phyloP scores from a whole-genome alignment of 1,140 invertebrate genomes.

The Aleiodes sp. region DNA sequence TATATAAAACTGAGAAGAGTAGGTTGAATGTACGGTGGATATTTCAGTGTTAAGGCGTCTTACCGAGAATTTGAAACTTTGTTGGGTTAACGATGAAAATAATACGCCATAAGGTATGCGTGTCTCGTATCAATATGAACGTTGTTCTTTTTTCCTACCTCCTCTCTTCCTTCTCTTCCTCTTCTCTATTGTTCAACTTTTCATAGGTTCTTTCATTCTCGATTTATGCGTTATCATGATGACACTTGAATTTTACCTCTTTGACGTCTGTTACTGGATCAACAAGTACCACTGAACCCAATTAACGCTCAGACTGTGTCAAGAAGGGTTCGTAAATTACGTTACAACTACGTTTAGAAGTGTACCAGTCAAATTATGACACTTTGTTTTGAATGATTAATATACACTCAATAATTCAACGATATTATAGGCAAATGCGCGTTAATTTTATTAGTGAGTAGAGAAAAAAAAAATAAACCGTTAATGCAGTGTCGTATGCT shows the following conservation, averaged over 20 bases:
- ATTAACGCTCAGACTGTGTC: background rate
- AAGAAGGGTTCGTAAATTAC: no score
- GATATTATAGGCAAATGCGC: background rate
- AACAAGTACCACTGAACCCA: conserved; percentile 18
- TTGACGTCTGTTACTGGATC: background rate
- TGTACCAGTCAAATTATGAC: no score
- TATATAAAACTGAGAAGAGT: background rate
- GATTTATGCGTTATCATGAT: conserved; percentile 1
- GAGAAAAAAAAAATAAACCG: background rate
- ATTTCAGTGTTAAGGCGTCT: conserved; percentile 6
- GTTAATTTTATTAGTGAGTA: background rate
- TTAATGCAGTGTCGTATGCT: conserved; percentile 38
- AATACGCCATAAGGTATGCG: background rate
- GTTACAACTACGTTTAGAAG: no score
- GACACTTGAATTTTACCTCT: background rate
- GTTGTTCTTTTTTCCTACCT: no score
- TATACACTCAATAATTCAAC: background rate
- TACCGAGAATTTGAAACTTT: background rate
- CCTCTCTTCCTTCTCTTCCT: no score
- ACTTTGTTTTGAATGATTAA: no score
- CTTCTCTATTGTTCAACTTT: background rate
- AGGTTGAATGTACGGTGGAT: conserved; percentile 12
- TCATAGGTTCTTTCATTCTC: background rate
- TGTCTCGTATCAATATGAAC: background rate
- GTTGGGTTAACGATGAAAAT: background rate